Conservation (phyloP, 2,113 vertebrate species). For the Circaetus cinerascens region DNA sequence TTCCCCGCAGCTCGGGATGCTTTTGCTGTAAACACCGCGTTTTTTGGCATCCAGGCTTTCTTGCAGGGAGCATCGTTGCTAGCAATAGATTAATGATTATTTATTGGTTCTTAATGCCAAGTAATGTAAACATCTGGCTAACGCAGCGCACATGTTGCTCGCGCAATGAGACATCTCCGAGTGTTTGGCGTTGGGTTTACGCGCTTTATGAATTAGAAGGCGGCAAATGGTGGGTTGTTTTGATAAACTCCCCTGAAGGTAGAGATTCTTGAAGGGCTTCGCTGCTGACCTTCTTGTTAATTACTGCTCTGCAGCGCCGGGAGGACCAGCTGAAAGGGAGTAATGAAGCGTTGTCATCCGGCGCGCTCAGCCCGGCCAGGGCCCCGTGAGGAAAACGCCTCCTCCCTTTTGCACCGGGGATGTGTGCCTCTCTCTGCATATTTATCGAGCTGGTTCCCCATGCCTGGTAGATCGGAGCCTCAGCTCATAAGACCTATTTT, state of each 20-base stretch:
- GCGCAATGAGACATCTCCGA: accelerated
- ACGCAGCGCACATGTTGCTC: neutral
- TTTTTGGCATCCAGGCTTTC: neutral
- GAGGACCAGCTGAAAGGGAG: conserved; percentile 14
- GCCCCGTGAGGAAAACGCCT: neutral
- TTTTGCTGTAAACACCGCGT: accelerated
- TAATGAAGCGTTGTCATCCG: neutral
- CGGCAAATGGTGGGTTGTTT: conserved; percentile 4
- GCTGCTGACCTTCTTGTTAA: conserved; percentile 16
- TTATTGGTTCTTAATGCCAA: neutral
- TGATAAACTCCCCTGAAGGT: conserved; percentile 14
- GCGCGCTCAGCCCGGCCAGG: neutral
- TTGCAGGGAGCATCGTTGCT: neutral
- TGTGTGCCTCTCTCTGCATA: neutral
- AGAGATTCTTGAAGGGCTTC: conserved; percentile 25
- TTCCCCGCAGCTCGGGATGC: neutral
- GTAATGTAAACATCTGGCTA: neutral
- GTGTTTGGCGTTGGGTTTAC: neutral
- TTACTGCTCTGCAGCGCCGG: neutral
- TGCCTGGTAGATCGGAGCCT: neutral
- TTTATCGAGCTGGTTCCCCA: neutral
- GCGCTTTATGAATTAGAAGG: neutral
- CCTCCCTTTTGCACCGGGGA: neutral
- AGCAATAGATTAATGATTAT: neutral
- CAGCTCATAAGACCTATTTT: neutral